Evolutionary conservation across 2,888 invertebrate species (phyloP).

Genomic region (Zaprionus bogoriensis): DNA sequence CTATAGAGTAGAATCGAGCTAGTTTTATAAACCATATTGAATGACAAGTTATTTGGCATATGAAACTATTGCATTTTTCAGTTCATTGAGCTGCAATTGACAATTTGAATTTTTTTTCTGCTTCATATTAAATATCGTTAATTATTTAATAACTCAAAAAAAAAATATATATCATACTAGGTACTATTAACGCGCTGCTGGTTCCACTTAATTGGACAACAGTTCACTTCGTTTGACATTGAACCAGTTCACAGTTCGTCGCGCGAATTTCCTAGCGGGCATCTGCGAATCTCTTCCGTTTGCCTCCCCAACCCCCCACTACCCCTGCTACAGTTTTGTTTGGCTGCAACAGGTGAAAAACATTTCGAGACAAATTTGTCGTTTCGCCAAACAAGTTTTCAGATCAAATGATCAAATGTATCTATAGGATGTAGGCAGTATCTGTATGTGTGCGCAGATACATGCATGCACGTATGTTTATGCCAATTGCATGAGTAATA

Average conservation of each 20-base stretch:
- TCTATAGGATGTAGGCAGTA: not conserved
- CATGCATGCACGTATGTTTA: not conserved
- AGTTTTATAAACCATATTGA: too few species aligned
- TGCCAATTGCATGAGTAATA: conserved; percentile 14
- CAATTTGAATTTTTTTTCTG: too few species aligned
- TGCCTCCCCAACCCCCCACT: not conserved
- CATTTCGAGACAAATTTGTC: conserved; percentile 11
- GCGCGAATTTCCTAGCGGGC: not conserved
- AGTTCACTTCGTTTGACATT: not conserved
- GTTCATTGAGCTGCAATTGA: too few species aligned
- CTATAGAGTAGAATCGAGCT: too few species aligned
- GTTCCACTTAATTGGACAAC: too few species aligned
- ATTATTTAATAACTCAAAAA: too few species aligned
- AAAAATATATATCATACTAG: too few species aligned
- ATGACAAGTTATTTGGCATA: too few species aligned
- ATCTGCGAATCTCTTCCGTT: not conserved
- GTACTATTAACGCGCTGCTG: not conserved
- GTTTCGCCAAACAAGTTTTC: conserved; percentile 16
- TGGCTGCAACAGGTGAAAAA: conserved; percentile 37
- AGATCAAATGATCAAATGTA: not conserved
- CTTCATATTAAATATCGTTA: too few species aligned
- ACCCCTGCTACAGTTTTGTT: conserved; percentile 3
- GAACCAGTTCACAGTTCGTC: not conserved
- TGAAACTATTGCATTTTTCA: too few species aligned
- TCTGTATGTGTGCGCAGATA: not conserved